Evolutionary conservation across 2,113 vertebrate genomes (phyloP), one percentile per base, ranked within the genome.

Genomic region (Pachycephala philippinensis): DNA sequence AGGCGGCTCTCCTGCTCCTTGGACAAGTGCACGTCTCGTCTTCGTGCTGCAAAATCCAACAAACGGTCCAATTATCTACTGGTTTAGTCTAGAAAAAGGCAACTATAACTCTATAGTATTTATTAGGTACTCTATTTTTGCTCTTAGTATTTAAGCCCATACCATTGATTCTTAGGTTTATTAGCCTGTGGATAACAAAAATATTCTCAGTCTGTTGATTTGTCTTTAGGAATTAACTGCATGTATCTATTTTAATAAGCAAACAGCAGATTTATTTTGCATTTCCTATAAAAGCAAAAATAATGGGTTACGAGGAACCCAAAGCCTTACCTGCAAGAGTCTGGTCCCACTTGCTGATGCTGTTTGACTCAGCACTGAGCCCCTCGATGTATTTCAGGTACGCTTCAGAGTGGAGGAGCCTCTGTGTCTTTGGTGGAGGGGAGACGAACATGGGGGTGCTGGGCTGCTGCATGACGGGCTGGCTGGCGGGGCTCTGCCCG

Each of bases 291-390:
- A 61, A 82, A 86, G 33, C 24, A 42, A 61, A 66, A 68, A 3
- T 2, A 56, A 39, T 0, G 2, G 15, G 7, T 40, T 31, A 78
- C 0, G 0, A 63, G 45, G 60, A 77, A 50, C 39, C 60, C 47
- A 47, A 90, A 85, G 64, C 69, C 96, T 98, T 93, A 99, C 99
- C 99, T 98, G 99, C 98, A 35, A 99, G 98, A 3, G 99, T 98
- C 96, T 99, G 99, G 98, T 99, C 99, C 99, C 99, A 99, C 94
- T 99, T 99, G 98, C 99, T 99, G 93, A 99, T 98, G 17, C 99
- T 99, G 59, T 97, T 98, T 10, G 99, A 99, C 59, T 99, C 99
- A 15, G 99, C 98, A 70, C 98, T 98, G n/a, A 99, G 99, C 53
- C 99, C 99, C 96, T 99, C 99, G 0, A 99, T 99, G 70, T 99